Conservation (phyloP, 2,888 invertebrate species). For the Megalurothrips usitatus region DNA sequence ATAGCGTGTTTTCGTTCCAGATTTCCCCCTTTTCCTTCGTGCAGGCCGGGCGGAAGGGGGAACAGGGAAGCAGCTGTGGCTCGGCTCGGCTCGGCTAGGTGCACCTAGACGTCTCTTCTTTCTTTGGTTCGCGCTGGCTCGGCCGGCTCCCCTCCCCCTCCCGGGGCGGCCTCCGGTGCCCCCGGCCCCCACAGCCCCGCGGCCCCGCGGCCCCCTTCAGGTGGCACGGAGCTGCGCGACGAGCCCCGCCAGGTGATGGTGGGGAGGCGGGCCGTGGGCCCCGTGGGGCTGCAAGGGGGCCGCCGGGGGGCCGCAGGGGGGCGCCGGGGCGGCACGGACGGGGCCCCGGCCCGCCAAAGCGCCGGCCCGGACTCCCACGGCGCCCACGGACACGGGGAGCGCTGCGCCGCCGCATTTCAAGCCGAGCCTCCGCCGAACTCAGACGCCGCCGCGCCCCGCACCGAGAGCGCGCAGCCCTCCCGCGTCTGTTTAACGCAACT, state of each 20-base stretch:
- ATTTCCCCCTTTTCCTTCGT: too few species aligned
- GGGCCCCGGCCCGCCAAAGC: background rate
- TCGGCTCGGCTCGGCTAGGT: background rate
- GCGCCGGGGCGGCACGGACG: background rate
- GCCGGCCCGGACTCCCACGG: background rate
- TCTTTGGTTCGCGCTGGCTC: background rate
- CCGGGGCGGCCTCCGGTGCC: background rate
- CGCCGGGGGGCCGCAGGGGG: background rate
- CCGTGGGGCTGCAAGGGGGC: background rate
- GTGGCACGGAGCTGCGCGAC: too few species aligned
- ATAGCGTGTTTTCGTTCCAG: too few species aligned
- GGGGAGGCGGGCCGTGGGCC: too few species aligned
- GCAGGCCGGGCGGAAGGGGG: too few species aligned
- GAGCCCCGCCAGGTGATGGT: too few species aligned
- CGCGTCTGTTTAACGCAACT: conserved; percentile 8
- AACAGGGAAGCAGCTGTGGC: too few species aligned
- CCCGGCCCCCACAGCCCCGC: background rate
- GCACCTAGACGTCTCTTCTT: background rate
- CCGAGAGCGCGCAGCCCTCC: background rate
- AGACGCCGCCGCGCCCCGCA: background rate
- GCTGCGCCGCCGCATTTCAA: background rate
- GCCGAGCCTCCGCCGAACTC: conserved; percentile 18
- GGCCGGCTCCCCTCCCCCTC: background rate
- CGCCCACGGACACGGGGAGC: background rate
- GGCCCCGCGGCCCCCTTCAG: background rate